These are phyloP conservation scores for Acleris literana DNA, from an alignment of 2,888 invertebrate species.

Conservation along the genomic window DNA sequence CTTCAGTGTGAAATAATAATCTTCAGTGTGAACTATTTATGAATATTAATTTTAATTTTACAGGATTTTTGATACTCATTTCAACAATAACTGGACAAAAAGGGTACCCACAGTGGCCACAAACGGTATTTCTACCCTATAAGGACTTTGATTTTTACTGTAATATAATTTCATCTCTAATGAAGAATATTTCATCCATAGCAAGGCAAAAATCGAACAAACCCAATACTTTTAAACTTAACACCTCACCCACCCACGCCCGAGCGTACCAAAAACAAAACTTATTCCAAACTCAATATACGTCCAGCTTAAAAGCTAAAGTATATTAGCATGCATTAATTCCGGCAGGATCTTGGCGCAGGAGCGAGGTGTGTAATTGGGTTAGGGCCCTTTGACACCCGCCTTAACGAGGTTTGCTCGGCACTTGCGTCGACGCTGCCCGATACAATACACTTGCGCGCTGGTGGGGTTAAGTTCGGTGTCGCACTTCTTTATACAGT, in stretches of 20 bases:
- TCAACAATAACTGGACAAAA: no score
- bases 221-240: no score
- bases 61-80: no score
- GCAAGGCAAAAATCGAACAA: no score
- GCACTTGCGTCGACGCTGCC: constrained; percentile 54
- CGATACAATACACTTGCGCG: constrained; percentile 37
- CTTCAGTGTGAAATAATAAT: no score
- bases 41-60: no score
- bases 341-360: constrained; percentile 40
- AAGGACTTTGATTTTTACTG: no score
- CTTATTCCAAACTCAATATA: constrained; percentile 38
- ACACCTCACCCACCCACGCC: neutral
- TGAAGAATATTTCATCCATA: no score
- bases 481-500: neutral
- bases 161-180: no score
- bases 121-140: no score
- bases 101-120: no score
- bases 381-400: constrained; percentile 81
- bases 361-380: constrained; percentile 74
- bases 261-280: constrained; percentile 24
- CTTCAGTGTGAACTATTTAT: no score
- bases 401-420: constrained; percentile 76
- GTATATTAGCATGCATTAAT: constrained; percentile 52
- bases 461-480: constrained; percentile 4
- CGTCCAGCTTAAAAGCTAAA: constrained; percentile 43